Evolutionary conservation across 2,888 invertebrate species (phyloP), one percentile per base, ranked within the genome.

Genomic region (Eutolmus rufibarbis): DNA sequence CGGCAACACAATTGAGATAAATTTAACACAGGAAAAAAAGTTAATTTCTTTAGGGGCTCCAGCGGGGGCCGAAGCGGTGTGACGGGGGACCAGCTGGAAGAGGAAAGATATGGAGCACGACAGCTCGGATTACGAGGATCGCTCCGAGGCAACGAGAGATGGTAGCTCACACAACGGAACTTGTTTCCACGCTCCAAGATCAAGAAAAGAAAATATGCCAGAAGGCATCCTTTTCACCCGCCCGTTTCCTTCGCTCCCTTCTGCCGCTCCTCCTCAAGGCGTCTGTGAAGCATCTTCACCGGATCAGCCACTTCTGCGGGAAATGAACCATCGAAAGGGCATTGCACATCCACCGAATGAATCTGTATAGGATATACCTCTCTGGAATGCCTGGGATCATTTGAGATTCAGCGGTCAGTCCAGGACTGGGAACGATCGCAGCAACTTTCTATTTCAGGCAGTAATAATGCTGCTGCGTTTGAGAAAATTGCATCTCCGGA

Each of bases 131-230:
- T 66, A 66, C 28, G 28, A 43, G 40, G 66, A 79, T 86, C 78
- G 74, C 46, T 86, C 43, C 16, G 16, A 46, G 85, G 85, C 74
- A 74, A n/a, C 77, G 56, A 56, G 77, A 78, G 78, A 86, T 86
- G 86, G 77, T 86, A 86, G 77, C 86, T 77, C 76, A 86, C 77
- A 86, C 51, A 86, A 86, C 77, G 77, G 77, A 86, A 77, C 86
- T 86, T 86, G 86, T 86, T 86, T 86, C 74, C 16, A 84, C 74
- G 16, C 34, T 34, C 31, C 56, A 51, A 51, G 86, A 77, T 86
- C 79, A 79, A 66, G 23, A 57, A 78, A 46, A 79, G 79, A 79
- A 78, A 66, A 86, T 79, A 79, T 86, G 57, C 79, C 86, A 57
- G 78, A 66, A 79, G 86, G 86, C 74, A 86, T 79, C 79, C 79